Conservation (phyloP, 2,888 invertebrate species). For the Anticlea derivata region DNA sequence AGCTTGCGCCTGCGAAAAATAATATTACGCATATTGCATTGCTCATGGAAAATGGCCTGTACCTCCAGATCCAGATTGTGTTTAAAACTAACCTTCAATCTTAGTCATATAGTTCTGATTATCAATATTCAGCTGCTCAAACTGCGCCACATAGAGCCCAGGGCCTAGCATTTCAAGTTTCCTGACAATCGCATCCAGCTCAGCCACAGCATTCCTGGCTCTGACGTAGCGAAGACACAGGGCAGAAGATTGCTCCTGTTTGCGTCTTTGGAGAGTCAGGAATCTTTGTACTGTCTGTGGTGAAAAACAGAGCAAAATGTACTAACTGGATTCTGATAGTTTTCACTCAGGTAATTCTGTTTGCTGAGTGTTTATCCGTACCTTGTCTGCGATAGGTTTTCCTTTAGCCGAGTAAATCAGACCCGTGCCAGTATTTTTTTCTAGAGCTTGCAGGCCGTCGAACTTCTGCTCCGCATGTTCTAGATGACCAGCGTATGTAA, state of each 20-base stretch:
- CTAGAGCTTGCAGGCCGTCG: constrained; percentile 60
- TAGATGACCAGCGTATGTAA: constrained; percentile 49
- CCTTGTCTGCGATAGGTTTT: constrained; percentile 78
- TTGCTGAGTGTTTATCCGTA: too few relatives aligned
- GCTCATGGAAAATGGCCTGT: background rate
- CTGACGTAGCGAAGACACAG: constrained; percentile 69
- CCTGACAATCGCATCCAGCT: constrained; percentile 62
- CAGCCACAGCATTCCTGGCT: constrained; percentile 69
- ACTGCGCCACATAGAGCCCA: constrained; percentile 72
- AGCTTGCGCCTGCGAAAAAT: background rate
- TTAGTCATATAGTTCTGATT: constrained; percentile 68
- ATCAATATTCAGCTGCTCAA: constrained; percentile 70
- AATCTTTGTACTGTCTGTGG: constrained; percentile 66
- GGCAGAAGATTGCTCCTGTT: constrained; percentile 64
- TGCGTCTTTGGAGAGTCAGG: constrained; percentile 64
- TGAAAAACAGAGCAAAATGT: too few relatives aligned
- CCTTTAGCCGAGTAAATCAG: constrained; percentile 76
- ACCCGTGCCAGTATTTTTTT: constrained; percentile 66
- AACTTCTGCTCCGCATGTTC: constrained; percentile 62
- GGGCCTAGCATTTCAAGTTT: constrained; percentile 72
- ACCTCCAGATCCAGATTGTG: too few relatives aligned
- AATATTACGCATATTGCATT: background rate
- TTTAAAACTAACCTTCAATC: constrained; percentile 68
- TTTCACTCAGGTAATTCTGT: background rate
- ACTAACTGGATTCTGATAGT: too few relatives aligned